Conservation (phyloP, 2,888 invertebrate genomes). For the Acrobasis repandana region DNA sequence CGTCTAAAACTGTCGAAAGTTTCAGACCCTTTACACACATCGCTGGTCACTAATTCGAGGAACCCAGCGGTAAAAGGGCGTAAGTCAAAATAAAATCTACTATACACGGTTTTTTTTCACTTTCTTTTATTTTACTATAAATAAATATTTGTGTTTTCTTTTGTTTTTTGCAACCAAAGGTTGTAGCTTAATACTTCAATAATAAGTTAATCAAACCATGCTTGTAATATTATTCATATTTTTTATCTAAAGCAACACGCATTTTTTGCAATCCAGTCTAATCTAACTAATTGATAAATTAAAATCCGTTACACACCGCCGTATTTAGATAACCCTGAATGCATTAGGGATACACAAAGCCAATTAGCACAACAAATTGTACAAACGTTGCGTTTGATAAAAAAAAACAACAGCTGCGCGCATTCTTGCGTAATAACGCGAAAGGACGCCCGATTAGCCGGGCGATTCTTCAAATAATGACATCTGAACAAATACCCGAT, state of each 20-base stretch:
- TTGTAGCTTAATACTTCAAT: no score
- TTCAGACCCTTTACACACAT: constrained; percentile 76
- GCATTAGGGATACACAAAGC: constrained; percentile 39
- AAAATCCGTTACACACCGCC: constrained; percentile 8
- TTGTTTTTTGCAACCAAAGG: no score
- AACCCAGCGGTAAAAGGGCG: constrained; percentile 51
- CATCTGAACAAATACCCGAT: constrained; percentile 60
- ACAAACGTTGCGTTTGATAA: constrained; percentile 35
- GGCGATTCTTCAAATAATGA: constrained; percentile 59
- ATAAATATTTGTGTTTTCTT: no score
- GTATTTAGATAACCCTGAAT: constrained; percentile 16
- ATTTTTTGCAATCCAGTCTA: constrained; percentile 13
- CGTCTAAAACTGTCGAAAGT: constrained; percentile 66
- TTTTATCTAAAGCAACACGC: background rate
- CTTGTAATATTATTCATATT: no score
- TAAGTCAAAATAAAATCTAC: constrained; percentile 41
- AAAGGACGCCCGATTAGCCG: constrained; percentile 48
- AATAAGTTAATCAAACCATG: no score
- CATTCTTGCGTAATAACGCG: constrained; percentile 53
- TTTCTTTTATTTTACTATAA: no score
- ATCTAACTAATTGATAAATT: background rate
- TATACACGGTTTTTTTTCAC: no score
- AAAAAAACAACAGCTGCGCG: constrained; percentile 58
- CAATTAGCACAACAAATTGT: constrained; percentile 51
- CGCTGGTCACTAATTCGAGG: constrained; percentile 70